phyloP scores from a whole-genome alignment of 2,888 invertebrate genomes.

The Leptothorax acervorum region DNA sequence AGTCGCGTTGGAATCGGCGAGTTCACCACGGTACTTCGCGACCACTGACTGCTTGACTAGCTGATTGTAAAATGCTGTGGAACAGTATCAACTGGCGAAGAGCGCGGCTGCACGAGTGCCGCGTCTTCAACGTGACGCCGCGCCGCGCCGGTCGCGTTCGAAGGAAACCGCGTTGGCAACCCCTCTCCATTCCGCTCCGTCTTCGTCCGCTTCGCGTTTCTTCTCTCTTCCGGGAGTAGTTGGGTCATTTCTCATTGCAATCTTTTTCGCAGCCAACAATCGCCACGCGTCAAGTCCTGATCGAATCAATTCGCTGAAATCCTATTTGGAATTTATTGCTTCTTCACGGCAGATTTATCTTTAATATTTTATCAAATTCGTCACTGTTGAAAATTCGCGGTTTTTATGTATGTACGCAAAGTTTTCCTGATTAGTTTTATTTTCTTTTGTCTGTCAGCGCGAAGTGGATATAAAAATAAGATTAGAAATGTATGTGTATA shows the following conservation, averaged over 20 bases:
- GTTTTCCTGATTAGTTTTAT: background rate
- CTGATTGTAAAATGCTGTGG: conserved; percentile 53
- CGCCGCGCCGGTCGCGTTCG: conserved; percentile 39
- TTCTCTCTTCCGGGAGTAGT: conserved; percentile 60
- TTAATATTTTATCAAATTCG: background rate
- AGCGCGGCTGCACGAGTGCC: conserved; percentile 66
- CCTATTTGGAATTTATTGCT: background rate
- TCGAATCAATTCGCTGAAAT: conserved; percentile 6
- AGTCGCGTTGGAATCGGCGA: conserved; percentile 36
- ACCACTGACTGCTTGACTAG: conserved; percentile 63
- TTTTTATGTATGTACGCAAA: background rate
- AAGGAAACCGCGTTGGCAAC: conserved; percentile 64
- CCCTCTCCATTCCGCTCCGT: conserved; percentile 47
- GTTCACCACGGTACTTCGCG: conserved; percentile 55
- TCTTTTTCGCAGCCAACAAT: background rate
- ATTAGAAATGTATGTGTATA: background rate
- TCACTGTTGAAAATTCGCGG: background rate
- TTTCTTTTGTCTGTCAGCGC: background rate
- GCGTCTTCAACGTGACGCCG: conserved; percentile 44
- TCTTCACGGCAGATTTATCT: background rate
- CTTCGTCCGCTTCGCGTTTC: conserved; percentile 58
- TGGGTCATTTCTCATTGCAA: conserved; percentile 53
- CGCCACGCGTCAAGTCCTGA: background rate
- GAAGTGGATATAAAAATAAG: background rate
- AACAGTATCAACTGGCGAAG: conserved; percentile 60